Evolutionary conservation across 2,113 vertebrate species (phyloP), one percentile per base, ranked within the genome.

Genomic region (Stictonetta naevosa): DNA sequence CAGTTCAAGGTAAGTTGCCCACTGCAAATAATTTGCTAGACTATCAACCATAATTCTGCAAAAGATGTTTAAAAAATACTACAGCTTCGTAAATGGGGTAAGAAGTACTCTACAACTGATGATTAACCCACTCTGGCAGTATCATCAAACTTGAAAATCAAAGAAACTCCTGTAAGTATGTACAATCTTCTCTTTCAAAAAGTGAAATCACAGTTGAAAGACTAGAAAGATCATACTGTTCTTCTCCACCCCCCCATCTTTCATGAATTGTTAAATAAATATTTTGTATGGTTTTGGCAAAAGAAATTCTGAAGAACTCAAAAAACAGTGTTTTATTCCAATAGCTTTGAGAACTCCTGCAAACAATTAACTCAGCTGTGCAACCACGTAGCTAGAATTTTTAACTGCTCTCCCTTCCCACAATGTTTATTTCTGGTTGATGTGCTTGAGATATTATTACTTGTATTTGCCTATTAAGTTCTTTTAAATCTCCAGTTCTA

Each of bases 341-440:
- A 92, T 12, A 90, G 44, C 59, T 90, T 83, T 71, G 60, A 93
- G 78, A 90, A 95, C 56, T 97, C 40, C 92, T 97, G 94, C 84
- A 97, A 97, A 96, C 60, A 96, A 97, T 96, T 96, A 96, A 95
- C 60, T 59, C 80, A 95, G 91, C 93, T 63, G 86, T 93, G 48
- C 38, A 97, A 93, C 85, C 90, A 94, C 17, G 23, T 83, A 93
- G 77, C 29, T 87, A 59, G 36, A 95, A 91, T 95, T 92, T 93
- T 84, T 48, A 96, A 95, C 69, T 74, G 90, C 34, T 95, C 52
- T 96, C 44, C 92, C 83, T 90, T 90, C 36, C n/a, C 72, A 50
- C 34, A 87, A 28, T 75, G 55, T 74, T 81, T 85, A 94, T 72
- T 95, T 91, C 42, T 62, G 71, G 76, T 33, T 90, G 63, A 78